Evolutionary conservation across 1,140 invertebrate genomes (phyloP), one percentile per base, ranked within the genome.

Genomic region (Arctopsyche grandis): DNA sequence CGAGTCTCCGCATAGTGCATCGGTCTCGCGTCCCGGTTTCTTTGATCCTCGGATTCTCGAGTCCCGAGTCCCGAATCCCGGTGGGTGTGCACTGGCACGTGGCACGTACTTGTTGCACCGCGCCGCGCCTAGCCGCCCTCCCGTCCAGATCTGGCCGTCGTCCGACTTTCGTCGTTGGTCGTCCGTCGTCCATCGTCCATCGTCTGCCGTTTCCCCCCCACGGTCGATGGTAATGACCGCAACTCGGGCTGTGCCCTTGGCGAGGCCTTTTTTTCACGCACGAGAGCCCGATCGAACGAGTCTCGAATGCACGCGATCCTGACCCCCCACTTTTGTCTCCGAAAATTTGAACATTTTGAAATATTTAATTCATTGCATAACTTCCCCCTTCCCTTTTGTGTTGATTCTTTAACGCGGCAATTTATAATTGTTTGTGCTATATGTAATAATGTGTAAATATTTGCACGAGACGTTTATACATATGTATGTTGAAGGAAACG

Each of bases 201-300:
- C 1, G 29, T 38, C 29, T 38, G 29, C 7, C 29, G 29, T 38
- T 38, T 7, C 29, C 29, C 29, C n/a, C 16, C 56, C 19, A 16
- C 58, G 63, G 63, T 66, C 63, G 63, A 66, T 66, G 63, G 63
- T 66, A 66, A 66, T 66, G 63, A 66, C 63, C 63, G 63, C 21
- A 24, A 60, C 56, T n/a, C 16, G 14, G 56, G 56, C 56, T 29
- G 19, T 66, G 63, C 63, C 63, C 63, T 66, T 26, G 63, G 22
- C 21, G 5, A 1, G 48, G 24, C 10, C 48, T 12, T 52, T 52
- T n/a, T 52, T 16, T 52, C 16, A 14, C 48, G 48, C 12, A 12
- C 16, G 1, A 1, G 3, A 3, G 16, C 16, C 48, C 48, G 10
- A 14, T 16, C 16, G 48, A 52, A 52, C 48, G 12, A 52, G 12